Evolutionary conservation across 2,113 vertebrate genomes (phyloP), one percentile per base, ranked within the genome.

Genomic region (Etheostoma spectabile): DNA sequence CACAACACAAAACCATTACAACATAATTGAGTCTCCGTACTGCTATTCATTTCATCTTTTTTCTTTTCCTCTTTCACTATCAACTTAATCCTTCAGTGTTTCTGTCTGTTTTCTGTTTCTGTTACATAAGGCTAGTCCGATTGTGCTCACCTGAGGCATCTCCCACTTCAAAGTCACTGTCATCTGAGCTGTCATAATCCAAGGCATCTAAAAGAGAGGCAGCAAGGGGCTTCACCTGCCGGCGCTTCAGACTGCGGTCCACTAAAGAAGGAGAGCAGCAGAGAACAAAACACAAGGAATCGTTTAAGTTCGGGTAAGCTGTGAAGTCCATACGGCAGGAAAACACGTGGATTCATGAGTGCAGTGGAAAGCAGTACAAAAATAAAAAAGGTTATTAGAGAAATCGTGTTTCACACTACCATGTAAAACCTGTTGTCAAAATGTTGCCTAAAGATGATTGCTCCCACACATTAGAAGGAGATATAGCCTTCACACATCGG

Each of bases 131-230:
- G 38, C 38, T 42, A 42, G 38, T 42, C 10, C 38, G 38, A 59
- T 33, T 24, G 49, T 38, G 16, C 62, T 95, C 96, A 99, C 98
- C 98, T 95, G 97, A 97, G 38, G 97, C 97, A 95, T 99, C 97
- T 93, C 97, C 98, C 90, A 99, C 97, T 96, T 99, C 96, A 95
- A 99, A 99, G 95, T 99, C 98, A 93, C 98, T 99, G 96, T 99
- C 98, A 91, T 99, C 98, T 69, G 98, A 99, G 94, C 98, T 99
- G 96, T 99, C 98, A 91, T 99, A 99, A 94, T 99, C 98, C 95
- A 99, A 94, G 83, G 95, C 98, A 92, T 99, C 98, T 55, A 99
- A 93, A 76, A 99, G 96, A 35, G 98, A 99, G 91, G 97, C 97
- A 90, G 98, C 97, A 89, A 99, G 95, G 77, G 98, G 97, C 94